Evolutionary conservation across 2,888 invertebrate species (phyloP), one percentile per base, ranked within the genome.

Genomic region (Cephus spinipes): DNA sequence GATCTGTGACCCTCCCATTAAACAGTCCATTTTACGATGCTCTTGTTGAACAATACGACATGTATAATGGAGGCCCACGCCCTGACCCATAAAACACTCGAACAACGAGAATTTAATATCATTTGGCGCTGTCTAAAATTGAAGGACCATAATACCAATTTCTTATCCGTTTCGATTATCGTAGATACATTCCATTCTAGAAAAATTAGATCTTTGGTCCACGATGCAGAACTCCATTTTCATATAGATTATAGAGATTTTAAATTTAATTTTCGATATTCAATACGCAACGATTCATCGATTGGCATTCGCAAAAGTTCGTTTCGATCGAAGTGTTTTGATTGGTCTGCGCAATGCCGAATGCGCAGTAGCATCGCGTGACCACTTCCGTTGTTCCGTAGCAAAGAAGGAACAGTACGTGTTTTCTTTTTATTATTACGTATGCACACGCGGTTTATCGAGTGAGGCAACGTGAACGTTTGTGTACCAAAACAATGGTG

Each of bases 401-500:
- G 83, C 80, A 77, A 83, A 82, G 79, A 84, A 83, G 80, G 77
- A 83, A 82, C 81, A 84, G 83, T 84, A 85, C 83, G 84, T 83
- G 82, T 81, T 83, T 80, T 81, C 83, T 81, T 81, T 82, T 80
- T 82, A 79, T 80, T 82, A 79, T 80, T 85, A 79, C 81, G 81
- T 83, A 77, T 76, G 74, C 73, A 82, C 79, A 79, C 79, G 83
- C 77, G 79, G 87, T 85, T 87, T 85, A 85, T 87, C 85, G 86
- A 86, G 84, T 82, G 81, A 84, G 80, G 81, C 83, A 83, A 81
- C 82, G 83, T 83, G 71, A 71, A 33, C 15, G 84, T 81, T 84
- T 85, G 83, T 81, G 83, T 77, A 79, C 86, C 84, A 84, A 86
- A 33, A 87, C 87, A 87, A 87, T 87, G 84, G 84, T 71, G 71